These are phyloP conservation scores for Meiosimyza decipiens DNA, from an alignment of 2,888 invertebrate species.

Conservation along the genomic window DNA sequence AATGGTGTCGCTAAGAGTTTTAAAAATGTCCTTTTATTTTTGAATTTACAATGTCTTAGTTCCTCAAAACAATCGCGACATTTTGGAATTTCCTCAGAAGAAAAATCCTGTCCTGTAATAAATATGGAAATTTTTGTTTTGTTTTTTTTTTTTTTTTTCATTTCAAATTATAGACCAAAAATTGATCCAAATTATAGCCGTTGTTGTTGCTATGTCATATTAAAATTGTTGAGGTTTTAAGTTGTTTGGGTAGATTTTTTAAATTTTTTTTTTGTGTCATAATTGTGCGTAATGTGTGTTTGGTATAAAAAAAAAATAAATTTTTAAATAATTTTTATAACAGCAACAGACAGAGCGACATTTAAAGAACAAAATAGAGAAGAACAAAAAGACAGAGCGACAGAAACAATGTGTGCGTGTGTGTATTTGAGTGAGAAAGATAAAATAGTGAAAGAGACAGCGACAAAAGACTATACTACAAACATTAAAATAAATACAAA, in stretches of 20 bases:
- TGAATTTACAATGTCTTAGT: constrained; percentile 46
- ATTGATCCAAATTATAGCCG: not conserved
- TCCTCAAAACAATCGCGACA: constrained; percentile 46
- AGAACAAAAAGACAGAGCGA: not conserved
- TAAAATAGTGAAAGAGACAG: constrained; percentile 21
- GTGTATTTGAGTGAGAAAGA: constrained; percentile 12
- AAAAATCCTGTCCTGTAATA: constrained; percentile 45
- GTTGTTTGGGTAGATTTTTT: not conserved
- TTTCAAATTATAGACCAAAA: not conserved
- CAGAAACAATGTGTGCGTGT: not conserved
- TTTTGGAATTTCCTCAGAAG: constrained; percentile 41
- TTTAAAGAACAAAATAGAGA: not conserved
- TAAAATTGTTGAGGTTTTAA: not conserved
- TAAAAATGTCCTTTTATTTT: constrained; percentile 48
- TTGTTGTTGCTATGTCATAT: constrained; percentile 18
- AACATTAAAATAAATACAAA: constrained; percentile 31
- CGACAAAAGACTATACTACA: constrained; percentile 31
- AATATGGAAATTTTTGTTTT: constrained; percentile 33
- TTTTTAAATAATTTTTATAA: not conserved
- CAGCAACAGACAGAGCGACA: not conserved
- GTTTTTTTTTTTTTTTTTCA: constrained; percentile 2
- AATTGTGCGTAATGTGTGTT: constrained; percentile 8
- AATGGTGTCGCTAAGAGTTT: constrained; percentile 55
- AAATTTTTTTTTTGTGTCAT: not conserved
- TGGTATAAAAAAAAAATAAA: not conserved